These are phyloP conservation scores for Willisornis vidua DNA, from an alignment of 2,113 vertebrate species.

Conservation along the genomic window DNA sequence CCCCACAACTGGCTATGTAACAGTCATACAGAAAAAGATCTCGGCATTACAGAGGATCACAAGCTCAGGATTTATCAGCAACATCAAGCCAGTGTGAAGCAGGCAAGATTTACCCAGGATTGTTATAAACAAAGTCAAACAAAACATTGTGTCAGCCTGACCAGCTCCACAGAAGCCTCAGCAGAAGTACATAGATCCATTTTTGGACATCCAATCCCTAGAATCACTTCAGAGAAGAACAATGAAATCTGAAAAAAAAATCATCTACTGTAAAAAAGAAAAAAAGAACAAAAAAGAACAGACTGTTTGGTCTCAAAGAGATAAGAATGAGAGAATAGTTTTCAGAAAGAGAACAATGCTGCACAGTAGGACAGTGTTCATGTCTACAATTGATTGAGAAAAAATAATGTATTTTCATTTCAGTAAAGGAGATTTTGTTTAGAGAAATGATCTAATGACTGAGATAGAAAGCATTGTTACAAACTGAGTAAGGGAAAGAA, in stretches of 20 bases:
- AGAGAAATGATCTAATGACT: not conserved
- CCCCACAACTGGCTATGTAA: not conserved
- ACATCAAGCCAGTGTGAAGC: not conserved
- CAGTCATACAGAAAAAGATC: not conserved
- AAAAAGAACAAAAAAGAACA: rapidly evolving
- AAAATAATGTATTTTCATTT: not conserved
- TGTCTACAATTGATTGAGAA: not conserved
- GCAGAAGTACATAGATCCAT: not conserved
- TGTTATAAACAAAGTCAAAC: not conserved
- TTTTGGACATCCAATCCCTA: not conserved
- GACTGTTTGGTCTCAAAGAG: not conserved
- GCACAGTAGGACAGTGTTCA: not conserved
- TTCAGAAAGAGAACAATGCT: not conserved
- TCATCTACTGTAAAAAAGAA: rapidly evolving
- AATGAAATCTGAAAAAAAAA: not conserved
- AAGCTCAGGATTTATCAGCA: not conserved
- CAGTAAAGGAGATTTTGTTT: not conserved
- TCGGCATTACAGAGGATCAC: not conserved
- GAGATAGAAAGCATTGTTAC: not conserved
- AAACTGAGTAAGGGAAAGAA: not conserved
- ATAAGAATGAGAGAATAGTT: not conserved
- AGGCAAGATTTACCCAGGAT: not conserved
- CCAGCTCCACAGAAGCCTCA: not conserved
- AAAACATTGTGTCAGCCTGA: not conserved
- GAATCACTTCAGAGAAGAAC: not conserved